These are phyloP conservation scores for Hydraecia micacea DNA, from an alignment of 2,888 invertebrate species.

Conservation along the genomic window DNA sequence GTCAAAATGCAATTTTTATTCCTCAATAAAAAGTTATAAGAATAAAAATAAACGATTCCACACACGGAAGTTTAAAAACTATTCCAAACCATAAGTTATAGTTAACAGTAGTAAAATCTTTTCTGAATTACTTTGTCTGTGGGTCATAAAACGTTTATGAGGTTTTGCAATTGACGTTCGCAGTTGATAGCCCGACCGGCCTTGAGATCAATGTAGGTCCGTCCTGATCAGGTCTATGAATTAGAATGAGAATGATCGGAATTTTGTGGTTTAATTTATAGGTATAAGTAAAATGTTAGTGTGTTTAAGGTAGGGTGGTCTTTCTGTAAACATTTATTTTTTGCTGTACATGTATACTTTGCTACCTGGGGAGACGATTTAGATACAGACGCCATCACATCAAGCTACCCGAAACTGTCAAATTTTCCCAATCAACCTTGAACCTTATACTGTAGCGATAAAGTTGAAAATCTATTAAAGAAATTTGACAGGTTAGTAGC, in stretches of 20 bases:
- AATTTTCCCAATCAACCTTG: no score
- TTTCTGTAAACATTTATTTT: background rate
- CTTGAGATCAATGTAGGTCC: constrained; percentile 56
- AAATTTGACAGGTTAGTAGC: no score
- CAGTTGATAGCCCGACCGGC: constrained; percentile 39
- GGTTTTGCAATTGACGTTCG: constrained; percentile 40
- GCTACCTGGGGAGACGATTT: background rate
- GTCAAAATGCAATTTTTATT: background rate
- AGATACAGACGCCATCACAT: no score
- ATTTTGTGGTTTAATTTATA: constrained; percentile 37
- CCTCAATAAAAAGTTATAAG: background rate
- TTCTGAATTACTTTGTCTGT: constrained; percentile 19
- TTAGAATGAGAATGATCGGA: constrained; percentile 40
- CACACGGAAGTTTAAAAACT: constrained; percentile 5
- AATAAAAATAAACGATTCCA: background rate
- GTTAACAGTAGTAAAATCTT: constrained; percentile 21
- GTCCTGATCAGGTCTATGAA: constrained; percentile 35
- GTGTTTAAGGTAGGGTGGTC: background rate
- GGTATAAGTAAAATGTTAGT: background rate
- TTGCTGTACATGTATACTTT: background rate
- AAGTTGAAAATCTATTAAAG: no score
- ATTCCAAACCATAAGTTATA: background rate
- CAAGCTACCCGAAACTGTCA: no score
- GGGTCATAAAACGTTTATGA: constrained; percentile 39
- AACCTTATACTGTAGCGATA: no score